phyloP scores from a whole-genome alignment of 2,797 vertebrate species.

The Oreochromis mossambicus region DNA sequence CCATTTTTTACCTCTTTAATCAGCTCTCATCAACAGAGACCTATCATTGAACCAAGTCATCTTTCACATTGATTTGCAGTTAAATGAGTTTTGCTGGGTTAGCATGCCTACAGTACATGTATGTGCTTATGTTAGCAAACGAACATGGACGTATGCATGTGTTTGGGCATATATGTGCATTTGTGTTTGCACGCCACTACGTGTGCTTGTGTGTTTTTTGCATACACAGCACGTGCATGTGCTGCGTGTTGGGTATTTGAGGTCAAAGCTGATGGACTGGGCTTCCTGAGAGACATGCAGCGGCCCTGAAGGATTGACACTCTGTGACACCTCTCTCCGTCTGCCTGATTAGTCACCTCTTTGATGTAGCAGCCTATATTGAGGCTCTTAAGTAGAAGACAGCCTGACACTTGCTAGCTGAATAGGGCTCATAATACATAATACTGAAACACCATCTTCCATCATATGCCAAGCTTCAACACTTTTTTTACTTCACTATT shows the following conservation, averaged over 20 bases:
- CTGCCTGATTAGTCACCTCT: constrained; percentile 68
- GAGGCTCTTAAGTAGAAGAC: constrained; percentile 45
- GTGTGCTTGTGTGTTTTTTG: neutral
- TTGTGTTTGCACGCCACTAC: neutral
- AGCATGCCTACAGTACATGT: neutral
- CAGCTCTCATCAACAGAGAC: constrained; percentile 53
- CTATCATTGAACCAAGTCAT: constrained; percentile 44
- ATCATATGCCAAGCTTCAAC: neutral
- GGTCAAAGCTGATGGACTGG: constrained; percentile 53
- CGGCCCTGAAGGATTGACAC: constrained; percentile 61
- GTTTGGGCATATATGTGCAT: neutral
- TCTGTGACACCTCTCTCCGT: constrained; percentile 53
- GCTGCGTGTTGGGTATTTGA: constrained; percentile 20
- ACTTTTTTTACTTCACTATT: neutral
- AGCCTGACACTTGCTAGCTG: constrained; percentile 26
- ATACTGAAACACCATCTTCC: neutral
- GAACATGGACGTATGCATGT: neutral
- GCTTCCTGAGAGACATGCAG: constrained; percentile 43
- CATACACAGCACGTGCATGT: neutral
- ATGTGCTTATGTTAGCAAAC: neutral
- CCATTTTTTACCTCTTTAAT: constrained; percentile 61
- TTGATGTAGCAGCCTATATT: constrained; percentile 58
- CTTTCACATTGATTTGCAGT: constrained; percentile 42
- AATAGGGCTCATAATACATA: constrained; percentile 34
- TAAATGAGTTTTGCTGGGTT: constrained; percentile 13